phyloP scores from a whole-genome alignment of 2,888 invertebrate genomes.

The Polyommatus icarus region DNA sequence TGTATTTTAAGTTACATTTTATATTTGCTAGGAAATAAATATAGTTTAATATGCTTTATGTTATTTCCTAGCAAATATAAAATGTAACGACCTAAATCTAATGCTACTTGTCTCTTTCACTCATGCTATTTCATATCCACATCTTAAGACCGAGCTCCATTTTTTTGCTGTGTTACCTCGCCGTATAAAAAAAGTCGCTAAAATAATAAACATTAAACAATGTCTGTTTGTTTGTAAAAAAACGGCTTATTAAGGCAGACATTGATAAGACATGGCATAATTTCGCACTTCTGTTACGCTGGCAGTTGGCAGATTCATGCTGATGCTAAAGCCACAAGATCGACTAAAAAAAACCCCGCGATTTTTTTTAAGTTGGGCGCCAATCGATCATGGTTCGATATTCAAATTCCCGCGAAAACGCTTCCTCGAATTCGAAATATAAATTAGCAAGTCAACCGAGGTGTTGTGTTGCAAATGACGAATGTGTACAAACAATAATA shows the following conservation, averaged over 20 bases:
- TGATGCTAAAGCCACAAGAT: not conserved
- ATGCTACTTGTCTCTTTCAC: too few relatives aligned
- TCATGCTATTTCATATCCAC: too few relatives aligned
- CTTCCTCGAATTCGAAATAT: not conserved
- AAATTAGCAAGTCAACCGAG: conserved; percentile 5
- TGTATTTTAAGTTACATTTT: not conserved
- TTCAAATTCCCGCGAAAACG: not conserved
- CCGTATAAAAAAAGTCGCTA: not conserved
- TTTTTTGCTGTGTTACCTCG: too few relatives aligned
- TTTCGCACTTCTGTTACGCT: too few relatives aligned
- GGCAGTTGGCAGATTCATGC: too few relatives aligned
- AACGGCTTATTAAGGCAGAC: not conserved
- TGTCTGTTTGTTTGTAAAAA: not conserved
- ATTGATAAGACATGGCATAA: not conserved
- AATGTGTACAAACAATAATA: not conserved
- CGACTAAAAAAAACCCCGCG: not conserved
- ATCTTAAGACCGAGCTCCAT: too few relatives aligned
- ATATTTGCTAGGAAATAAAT: too few relatives aligned
- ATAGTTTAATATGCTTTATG: too few relatives aligned
- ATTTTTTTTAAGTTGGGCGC: not conserved
- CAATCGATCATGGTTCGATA: not conserved
- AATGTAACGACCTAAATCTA: too few relatives aligned
- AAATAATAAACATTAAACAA: not conserved
- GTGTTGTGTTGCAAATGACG: conserved; percentile 7
- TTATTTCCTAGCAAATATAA: too few relatives aligned